phyloP scores from a whole-genome alignment of 2,888 invertebrate species.

The Temnothorax unifasciatus region DNA sequence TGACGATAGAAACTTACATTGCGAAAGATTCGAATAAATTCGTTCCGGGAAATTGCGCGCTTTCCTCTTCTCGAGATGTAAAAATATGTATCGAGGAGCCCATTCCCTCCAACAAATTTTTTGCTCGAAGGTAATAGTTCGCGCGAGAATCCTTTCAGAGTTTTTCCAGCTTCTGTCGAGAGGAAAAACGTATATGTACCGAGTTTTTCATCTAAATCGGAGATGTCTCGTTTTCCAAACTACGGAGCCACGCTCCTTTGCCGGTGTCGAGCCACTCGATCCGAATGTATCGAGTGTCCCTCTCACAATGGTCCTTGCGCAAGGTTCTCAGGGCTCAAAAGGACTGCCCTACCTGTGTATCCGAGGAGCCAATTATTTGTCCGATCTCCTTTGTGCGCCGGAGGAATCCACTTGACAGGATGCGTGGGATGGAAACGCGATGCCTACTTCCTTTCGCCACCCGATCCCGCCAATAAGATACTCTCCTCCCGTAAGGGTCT shows the following conservation, averaged over 20 bases:
- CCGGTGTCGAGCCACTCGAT: conserved; percentile 68
- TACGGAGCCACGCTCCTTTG: conserved; percentile 42
- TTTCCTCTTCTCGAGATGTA: neutral
- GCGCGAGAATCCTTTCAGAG: conserved; percentile 29
- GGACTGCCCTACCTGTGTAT: conserved; percentile 83
- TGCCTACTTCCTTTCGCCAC: conserved; percentile 84
- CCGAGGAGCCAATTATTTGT: conserved; percentile 85
- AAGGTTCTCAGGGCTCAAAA: conserved; percentile 82
- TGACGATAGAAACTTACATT: neutral
- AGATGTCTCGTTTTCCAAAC: conserved; percentile 41
- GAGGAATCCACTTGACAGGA: conserved; percentile 85
- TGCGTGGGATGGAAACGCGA: conserved; percentile 85
- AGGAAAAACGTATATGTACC: neutral
- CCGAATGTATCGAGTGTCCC: conserved; percentile 84
- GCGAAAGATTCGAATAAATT: neutral
- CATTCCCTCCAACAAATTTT: neutral
- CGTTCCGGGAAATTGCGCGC: neutral
- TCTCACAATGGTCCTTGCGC: conserved; percentile 78
- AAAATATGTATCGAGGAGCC: conserved; percentile 5
- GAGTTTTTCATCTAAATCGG: conserved; percentile 30
- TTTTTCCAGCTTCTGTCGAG: neutral
- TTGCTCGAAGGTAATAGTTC: neutral
- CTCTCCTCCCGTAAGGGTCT: conserved; percentile 46
- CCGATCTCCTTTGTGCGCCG: conserved; percentile 82
- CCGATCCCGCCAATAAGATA: conserved; percentile 75